A percentile compares a stretch with the other conserved stretches of the same genome.
phyloP scores from a whole-genome alignment of 1,140 invertebrate genomes.

The Aphelenchoides fujianensis region DNA sequence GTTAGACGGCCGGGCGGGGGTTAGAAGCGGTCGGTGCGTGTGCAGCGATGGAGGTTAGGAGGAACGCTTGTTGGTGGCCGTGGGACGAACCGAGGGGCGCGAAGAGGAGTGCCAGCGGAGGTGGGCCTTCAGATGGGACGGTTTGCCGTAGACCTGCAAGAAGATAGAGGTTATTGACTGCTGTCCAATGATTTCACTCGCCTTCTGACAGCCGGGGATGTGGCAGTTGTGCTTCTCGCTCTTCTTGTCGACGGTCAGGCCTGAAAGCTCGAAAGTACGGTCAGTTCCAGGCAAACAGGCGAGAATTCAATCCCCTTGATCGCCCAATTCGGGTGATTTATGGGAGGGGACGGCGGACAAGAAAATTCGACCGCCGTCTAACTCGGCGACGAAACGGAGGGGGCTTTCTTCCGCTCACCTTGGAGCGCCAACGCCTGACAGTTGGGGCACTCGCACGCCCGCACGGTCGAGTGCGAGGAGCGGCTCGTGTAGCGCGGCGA shows the following conservation, averaged over 20 bases:
- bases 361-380: background rate
- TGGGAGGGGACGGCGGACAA: background rate
- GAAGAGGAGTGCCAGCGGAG: slow-evolving; percentile 68
- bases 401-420: background rate
- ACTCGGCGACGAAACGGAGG: background rate
- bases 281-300: too few relatives aligned
- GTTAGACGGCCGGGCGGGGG: background rate
- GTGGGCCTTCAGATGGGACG: slow-evolving; percentile 77
- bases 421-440: background rate
- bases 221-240: slow-evolving; percentile 83
- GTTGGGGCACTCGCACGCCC: slow-evolving; percentile 3
- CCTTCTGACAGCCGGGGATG: slow-evolving; percentile 89
- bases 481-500: background rate
- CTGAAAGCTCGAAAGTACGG: slow-evolving; percentile 17
- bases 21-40: background rate
- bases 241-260: slow-evolving; percentile 34
- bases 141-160: slow-evolving; percentile 84
- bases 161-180: too few relatives aligned
- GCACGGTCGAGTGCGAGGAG: background rate
- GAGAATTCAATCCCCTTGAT: too few relatives aligned
- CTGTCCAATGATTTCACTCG: background rate
- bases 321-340: slow-evolving; percentile 4
- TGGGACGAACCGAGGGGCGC: slow-evolving; percentile 69
- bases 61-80: slow-evolving; percentile 65
- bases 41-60: background rate